Evolutionary conservation across 2,113 vertebrate genomes (phyloP), one percentile per base, ranked within the genome.

Genomic region (Festucalex cinctus): DNA sequence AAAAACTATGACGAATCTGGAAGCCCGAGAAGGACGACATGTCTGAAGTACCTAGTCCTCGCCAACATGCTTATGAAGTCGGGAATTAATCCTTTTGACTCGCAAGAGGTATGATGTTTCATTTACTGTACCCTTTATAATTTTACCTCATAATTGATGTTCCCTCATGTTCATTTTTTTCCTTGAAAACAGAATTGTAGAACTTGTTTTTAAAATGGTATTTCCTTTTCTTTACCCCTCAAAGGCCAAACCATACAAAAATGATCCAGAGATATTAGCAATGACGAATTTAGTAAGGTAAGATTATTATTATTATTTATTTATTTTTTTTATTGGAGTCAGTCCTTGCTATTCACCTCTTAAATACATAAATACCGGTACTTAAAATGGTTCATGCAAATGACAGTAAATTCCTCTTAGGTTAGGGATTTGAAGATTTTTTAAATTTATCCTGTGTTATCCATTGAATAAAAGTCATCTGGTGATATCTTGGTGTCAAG

Each of bases 241-340:
- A 79, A 75, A 99, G 97, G 97, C 97, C 81, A 99, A 99, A 93
- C 97, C 97, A n/a, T 99, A 99, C 90, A 99, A 99, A 94, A 99
- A 99, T 83, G 97, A 99, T 85, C 97, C 97, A 78, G 97, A 99
- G 90, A 99, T 99, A 90, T 91, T 99, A 91, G 97, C 97, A 81
- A 98, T 99, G 97, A 99, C 97, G 3, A 99, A 99, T 92, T 94
- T 99, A 95, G 96, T 99, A 95, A 99, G 97, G 97, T 98, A 94
- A 90, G 88, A 22, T 32, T 69, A 1, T 0, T 32, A 49, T 22
- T n/a, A n/a, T n/a, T n/a, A n/a, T n/a, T n/a, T n/a, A n/a, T n/a
- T n/a, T n/a, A n/a, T n/a, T n/a, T 3, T 53, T 49, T 5, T 54
- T 58, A 14, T 46, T 51, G 20, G 48, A 32, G 7, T 32, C 14